These are phyloP conservation scores for Benitochromis conjunctus DNA, from an alignment of 2,113 vertebrate genomes.

Conservation along the genomic window DNA sequence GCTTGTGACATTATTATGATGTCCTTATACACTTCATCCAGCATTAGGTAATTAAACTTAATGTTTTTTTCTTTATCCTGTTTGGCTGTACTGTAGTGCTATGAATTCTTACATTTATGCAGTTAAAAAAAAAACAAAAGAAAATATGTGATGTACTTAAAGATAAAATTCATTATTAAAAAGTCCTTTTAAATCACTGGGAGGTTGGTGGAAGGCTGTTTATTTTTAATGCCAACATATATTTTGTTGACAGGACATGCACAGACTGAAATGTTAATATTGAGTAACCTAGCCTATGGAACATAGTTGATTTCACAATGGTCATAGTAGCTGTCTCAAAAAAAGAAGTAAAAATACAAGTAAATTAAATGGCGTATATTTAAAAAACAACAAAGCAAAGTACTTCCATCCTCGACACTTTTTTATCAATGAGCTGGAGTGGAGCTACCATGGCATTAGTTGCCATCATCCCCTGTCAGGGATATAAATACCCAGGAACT, in stretches of 20 bases:
- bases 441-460: background rate
- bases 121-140: background rate
- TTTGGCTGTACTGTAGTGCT: background rate
- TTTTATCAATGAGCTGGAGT: background rate
- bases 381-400: background rate
- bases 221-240: background rate
- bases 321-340: background rate
- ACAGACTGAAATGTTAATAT: background rate
- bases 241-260: background rate
- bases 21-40: conserved; percentile 48
- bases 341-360: background rate
- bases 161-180: background rate
- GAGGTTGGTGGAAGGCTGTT: background rate
- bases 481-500: background rate
- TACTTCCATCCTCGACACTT: background rate
- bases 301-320: background rate
- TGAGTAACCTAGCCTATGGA: background rate
- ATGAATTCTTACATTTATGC: background rate
- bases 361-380: background rate
- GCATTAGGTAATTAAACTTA: conserved; percentile 47
- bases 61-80: background rate
- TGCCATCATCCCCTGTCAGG: background rate
- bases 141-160: background rate
- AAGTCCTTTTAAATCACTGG: background rate
- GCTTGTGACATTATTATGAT: conserved; percentile 37